Conservation (phyloP, 1,140 invertebrate genomes). For the Bilobella aurantiaca region DNA sequence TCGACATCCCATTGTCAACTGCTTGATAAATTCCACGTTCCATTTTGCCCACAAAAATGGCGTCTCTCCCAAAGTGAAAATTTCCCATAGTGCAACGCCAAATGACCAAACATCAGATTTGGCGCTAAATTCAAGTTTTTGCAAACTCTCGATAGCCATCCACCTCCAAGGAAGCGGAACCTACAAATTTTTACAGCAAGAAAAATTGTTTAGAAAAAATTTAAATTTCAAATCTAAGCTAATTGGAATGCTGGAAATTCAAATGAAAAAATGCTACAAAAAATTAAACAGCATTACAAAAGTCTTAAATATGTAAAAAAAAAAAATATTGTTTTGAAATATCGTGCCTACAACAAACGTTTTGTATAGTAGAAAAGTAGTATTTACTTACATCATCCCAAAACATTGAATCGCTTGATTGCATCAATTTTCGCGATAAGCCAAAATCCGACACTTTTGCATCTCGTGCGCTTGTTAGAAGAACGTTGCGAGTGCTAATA, state of each 20-base stretch:
- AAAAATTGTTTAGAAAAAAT: neutral
- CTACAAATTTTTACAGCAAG: neutral
- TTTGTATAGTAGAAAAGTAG: no score
- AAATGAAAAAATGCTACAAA: no score
- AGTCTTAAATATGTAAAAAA: no score
- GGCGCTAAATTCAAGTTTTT: slow-evolving; percentile 38
- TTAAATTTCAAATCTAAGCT: neutral
- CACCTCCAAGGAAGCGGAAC: slow-evolving; percentile 44
- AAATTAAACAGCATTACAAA: no score
- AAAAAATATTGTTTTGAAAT: no score
- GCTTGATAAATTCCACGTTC: slow-evolving; percentile 13
- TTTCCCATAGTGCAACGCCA: slow-evolving; percentile 52
- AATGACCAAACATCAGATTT: slow-evolving; percentile 47
- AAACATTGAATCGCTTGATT: neutral
- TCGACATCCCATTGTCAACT: slow-evolving; percentile 8
- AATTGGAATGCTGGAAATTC: no score
- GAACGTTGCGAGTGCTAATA: neutral
- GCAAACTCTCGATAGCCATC: slow-evolving; percentile 43
- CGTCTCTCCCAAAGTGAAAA: slow-evolving; percentile 44
- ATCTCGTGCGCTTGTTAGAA: neutral
- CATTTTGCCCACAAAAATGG: slow-evolving; percentile 19
- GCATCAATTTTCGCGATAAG: neutral
- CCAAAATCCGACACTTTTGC: slow-evolving; percentile 10
- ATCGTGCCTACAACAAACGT: no score
- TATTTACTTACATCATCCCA: neutral